Conservation (phyloP, 1,140 invertebrate genomes). For the Drosophila albomicans region DNA sequence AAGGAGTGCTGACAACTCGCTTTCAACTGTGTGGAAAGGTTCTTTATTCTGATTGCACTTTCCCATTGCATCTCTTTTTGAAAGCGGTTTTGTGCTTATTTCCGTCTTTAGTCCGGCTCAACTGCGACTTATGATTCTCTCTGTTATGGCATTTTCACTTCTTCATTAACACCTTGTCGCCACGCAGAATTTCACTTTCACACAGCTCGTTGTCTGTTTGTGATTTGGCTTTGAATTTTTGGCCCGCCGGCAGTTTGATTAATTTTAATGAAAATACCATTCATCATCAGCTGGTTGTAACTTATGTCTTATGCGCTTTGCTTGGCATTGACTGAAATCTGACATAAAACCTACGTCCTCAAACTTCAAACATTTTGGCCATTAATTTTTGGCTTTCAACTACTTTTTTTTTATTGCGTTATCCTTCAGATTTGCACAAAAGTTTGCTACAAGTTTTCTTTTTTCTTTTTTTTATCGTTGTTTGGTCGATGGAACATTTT, state of each 20-base stretch:
- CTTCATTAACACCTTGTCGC: slow-evolving; percentile 39
- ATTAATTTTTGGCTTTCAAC: slow-evolving; percentile 60
- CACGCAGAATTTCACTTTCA: slow-evolving; percentile 69
- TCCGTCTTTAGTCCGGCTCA: background rate
- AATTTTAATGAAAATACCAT: slow-evolving; percentile 47
- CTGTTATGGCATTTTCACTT: slow-evolving; percentile 35
- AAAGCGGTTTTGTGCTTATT: slow-evolving; percentile 22
- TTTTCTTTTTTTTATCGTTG: slow-evolving; percentile 34
- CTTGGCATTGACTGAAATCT: slow-evolving; percentile 24
- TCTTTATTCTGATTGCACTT: slow-evolving; percentile 9
- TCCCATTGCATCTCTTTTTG: background rate
- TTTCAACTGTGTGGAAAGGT: slow-evolving; percentile 36
- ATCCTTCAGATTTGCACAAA: slow-evolving; percentile 27
- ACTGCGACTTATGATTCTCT: slow-evolving; percentile 19
- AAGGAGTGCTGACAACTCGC: slow-evolving; percentile 54
- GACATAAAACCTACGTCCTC: slow-evolving; percentile 47
- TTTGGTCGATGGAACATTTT: slow-evolving; percentile 69
- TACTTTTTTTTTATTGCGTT: slow-evolving; percentile 55
- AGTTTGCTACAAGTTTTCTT: slow-evolving; percentile 21
- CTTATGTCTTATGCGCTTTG: slow-evolving; percentile 12
- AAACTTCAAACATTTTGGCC: slow-evolving; percentile 18
- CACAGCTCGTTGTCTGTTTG: slow-evolving; percentile 18
- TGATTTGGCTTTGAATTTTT: slow-evolving; percentile 1
- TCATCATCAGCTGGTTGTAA: background rate
- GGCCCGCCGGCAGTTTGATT: slow-evolving; percentile 11